These are phyloP conservation scores for Pseudococcus viburni DNA, from an alignment of 2,888 invertebrate species.

Conservation along the genomic window DNA sequence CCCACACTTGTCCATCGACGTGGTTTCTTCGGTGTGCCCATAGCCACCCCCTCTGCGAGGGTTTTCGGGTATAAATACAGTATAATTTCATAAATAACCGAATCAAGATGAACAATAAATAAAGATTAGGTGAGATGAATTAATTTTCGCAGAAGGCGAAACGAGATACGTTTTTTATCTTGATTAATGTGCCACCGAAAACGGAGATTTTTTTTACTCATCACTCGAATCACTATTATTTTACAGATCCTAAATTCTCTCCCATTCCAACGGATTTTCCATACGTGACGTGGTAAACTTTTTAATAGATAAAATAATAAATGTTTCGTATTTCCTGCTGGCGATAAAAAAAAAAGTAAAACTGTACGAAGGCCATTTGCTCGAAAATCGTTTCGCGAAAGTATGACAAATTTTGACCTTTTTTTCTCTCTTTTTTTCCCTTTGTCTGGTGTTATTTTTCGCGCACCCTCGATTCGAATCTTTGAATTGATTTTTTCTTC, in stretches of 20 bases:
- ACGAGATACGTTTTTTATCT: slow-evolving; percentile 18
- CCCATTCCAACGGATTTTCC: neutral
- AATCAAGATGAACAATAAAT: slow-evolving; percentile 50
- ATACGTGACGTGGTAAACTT: neutral
- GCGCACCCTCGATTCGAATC: slow-evolving; percentile 35
- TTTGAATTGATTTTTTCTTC: slow-evolving; percentile 28
- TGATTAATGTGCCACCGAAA: slow-evolving; percentile 26
- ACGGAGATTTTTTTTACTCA: slow-evolving; percentile 17
- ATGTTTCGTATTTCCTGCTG: neutral
- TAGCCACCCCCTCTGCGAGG: neutral
- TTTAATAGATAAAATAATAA: slow-evolving; percentile 46
- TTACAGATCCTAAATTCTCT: neutral
- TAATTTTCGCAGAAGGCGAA: slow-evolving; percentile 12
- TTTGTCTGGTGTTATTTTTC: neutral
- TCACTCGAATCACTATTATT: slow-evolving; percentile 16
- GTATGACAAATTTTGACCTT: slow-evolving; percentile 46
- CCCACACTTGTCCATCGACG: slow-evolving; percentile 7
- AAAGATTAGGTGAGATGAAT: slow-evolving; percentile 36
- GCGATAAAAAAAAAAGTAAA: neutral
- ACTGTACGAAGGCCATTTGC: neutral
- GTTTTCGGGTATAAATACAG: slow-evolving; percentile 4
- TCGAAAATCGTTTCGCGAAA: slow-evolving; percentile 13
- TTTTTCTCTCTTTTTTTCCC: neutral
- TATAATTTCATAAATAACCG: slow-evolving; percentile 45
- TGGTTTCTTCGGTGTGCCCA: neutral